phyloP scores from a whole-genome alignment of 1,140 invertebrate species.

The Samia ricini region DNA sequence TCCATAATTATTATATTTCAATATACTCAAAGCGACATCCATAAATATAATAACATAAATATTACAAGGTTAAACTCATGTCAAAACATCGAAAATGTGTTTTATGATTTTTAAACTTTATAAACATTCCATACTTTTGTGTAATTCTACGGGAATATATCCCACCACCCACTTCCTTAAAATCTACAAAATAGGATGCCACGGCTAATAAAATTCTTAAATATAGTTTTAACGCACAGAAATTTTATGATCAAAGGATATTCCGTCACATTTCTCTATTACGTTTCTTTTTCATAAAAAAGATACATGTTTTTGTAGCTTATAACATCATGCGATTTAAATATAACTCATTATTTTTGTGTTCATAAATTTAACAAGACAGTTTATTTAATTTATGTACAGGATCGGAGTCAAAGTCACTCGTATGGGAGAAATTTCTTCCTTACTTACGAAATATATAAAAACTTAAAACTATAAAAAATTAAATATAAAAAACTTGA shows the following conservation, averaged over 20 bases:
- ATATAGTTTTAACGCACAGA: background rate
- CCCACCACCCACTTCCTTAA: background rate
- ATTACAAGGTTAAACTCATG: background rate
- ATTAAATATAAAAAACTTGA: too few species aligned
- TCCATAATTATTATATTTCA: too few species aligned
- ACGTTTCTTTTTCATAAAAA: background rate
- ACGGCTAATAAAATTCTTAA: background rate
- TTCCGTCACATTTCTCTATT: background rate
- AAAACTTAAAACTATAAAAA: too few species aligned
- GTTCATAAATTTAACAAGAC: too few species aligned
- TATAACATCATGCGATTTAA: too few species aligned
- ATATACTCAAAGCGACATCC: background rate
- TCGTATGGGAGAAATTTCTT: too few species aligned
- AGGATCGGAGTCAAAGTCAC: too few species aligned
- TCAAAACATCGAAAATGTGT: background rate
- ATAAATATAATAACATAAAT: background rate
- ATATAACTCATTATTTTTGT: too few species aligned
- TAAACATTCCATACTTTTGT: background rate
- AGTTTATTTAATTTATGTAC: too few species aligned
- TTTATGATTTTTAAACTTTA: background rate
- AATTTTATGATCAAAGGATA: background rate
- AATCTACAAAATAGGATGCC: background rate
- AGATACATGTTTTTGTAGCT: too few species aligned
- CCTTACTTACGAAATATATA: too few species aligned
- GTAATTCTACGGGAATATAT: background rate